Evolutionary conservation across 2,888 invertebrate species (phyloP), one percentile per base, ranked within the genome.

Genomic region (Aspidapion aeneum): DNA sequence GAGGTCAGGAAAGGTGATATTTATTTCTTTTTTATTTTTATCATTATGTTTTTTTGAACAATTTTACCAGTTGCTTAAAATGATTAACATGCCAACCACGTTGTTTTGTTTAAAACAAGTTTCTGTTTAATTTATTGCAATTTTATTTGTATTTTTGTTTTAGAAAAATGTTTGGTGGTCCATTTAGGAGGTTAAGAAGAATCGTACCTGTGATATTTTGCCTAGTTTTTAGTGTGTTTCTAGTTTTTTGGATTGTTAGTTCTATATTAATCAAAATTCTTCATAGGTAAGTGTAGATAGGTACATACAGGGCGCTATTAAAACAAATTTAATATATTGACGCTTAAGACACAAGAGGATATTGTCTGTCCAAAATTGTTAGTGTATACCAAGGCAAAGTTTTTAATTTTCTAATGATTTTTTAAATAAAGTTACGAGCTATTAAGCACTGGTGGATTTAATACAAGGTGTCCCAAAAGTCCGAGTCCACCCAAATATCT

Each of bases 111-210:
- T 55, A 54, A 19, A 21, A 22, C 16, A 17, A 18, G 18, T 58
- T 61, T 52, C 7, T 18, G 3, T 9, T 17, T 18, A 52, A 17
- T 52, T n/a, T 52, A 52, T n/a, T 48, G 49, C 49, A 12, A 12
- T 48, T 17, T 54, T 54, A 18, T 9, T 12, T 48, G 21, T 57
- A 7, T 58, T 55, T 49, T 57, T 67, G 67, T 63, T 68, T 66
- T 57, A 55, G 66, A 66, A 72, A 66, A 63, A 79, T 79, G 79
- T 63, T 79, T 66, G 73, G 71, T 22, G 75, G 74, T 55, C 76
- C 77, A 19, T 55, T 76, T 35, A 72, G 77, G 71, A 73, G 74
- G 73, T 77, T 76, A 65, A 77, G 72, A 70, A 74, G 74, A 66
- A 59, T 75, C 18, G 72, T 73, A 65, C 75, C 76, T 59, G 70